phyloP scores from a whole-genome alignment of 2,113 vertebrate genomes.

The Spea multiplicata region DNA sequence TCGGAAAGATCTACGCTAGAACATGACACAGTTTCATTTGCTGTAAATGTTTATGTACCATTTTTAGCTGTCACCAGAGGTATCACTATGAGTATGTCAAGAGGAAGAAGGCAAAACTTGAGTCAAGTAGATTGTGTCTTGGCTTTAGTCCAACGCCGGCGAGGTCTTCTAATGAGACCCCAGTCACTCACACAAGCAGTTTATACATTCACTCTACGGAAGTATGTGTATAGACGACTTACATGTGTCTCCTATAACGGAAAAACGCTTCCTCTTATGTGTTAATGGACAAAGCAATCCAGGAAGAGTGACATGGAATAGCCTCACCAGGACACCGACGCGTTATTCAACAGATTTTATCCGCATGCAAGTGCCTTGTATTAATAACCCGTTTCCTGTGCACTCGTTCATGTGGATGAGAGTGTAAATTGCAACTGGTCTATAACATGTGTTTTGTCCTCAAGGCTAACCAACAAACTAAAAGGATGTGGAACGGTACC shows the following conservation, averaged over 20 bases:
- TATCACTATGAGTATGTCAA: neutral
- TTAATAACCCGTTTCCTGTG: neutral
- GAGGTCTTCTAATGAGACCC: slow-evolving; percentile 49
- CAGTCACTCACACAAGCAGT: too few relatives aligned
- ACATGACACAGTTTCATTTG: too few relatives aligned
- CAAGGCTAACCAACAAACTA: slow-evolving; percentile 50
- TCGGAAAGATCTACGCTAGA: too few relatives aligned
- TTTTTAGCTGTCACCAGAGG: neutral
- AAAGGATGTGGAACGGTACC: slow-evolving; percentile 57
- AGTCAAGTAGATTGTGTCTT: slow-evolving; percentile 8
- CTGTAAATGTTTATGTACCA: neutral
- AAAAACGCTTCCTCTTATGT: slow-evolving; percentile 46
- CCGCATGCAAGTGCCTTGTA: slow-evolving; percentile 41
- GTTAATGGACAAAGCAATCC: neutral
- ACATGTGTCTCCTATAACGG: neutral
- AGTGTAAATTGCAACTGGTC: slow-evolving; percentile 54
- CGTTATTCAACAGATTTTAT: slow-evolving; percentile 36
- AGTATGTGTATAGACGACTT: neutral
- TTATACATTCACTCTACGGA: too few relatives aligned
- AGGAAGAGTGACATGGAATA: slow-evolving; percentile 22
- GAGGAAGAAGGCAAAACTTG: neutral
- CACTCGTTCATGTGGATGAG: slow-evolving; percentile 31
- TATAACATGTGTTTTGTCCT: slow-evolving; percentile 50
- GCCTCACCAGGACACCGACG: slow-evolving; percentile 14
- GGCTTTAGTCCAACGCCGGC: slow-evolving; percentile 53